phyloP scores from a whole-genome alignment of 2,888 invertebrate species.

The Macrostomum cliftonense region DNA sequence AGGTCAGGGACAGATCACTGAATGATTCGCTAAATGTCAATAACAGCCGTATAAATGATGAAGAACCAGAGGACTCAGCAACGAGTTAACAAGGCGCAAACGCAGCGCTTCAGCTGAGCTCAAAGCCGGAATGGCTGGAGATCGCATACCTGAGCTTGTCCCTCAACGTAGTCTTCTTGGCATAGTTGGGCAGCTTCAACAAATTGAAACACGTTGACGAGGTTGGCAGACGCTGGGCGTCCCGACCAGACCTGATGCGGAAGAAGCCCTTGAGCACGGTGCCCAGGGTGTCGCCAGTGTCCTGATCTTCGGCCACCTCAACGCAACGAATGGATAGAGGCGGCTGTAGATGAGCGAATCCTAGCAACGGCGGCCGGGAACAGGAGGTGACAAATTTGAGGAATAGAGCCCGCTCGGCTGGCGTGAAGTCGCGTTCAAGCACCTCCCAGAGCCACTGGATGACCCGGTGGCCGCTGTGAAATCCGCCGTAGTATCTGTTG shows the following conservation, averaged over 20 bases:
- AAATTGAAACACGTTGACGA: constrained; percentile 97
- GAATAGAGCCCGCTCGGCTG: constrained; percentile 75
- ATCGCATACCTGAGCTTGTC: constrained; percentile 94
- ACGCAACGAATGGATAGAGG: constrained; percentile 96
- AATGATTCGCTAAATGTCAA: too few relatives aligned
- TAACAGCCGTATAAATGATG: not conserved
- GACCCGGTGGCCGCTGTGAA: constrained; percentile 89
- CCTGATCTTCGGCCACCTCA: constrained; percentile 66
- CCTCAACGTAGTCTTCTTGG: constrained; percentile 73
- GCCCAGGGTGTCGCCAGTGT: constrained; percentile 50
- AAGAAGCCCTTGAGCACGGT: constrained; percentile 93
- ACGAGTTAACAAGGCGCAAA: not conserved
- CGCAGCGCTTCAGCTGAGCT: constrained; percentile 75
- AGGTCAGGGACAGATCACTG: too few relatives aligned
- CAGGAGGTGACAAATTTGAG: constrained; percentile 64
- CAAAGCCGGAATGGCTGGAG: constrained; percentile 90
- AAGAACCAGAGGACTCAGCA: not conserved
- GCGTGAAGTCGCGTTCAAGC: constrained; percentile 74
- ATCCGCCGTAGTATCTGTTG: constrained; percentile 86
- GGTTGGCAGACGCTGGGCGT: constrained; percentile 60
- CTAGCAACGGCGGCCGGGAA: constrained; percentile 82
- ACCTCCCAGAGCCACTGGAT: constrained; percentile 98
- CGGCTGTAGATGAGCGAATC: constrained; percentile 85
- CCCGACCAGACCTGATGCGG: constrained; percentile 54
- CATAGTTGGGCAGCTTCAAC: constrained; percentile 84